Evolutionary conservation across 1,140 invertebrate species (phyloP), one percentile per base, ranked within the genome.

Genomic region (Sminthurides bifidus): DNA sequence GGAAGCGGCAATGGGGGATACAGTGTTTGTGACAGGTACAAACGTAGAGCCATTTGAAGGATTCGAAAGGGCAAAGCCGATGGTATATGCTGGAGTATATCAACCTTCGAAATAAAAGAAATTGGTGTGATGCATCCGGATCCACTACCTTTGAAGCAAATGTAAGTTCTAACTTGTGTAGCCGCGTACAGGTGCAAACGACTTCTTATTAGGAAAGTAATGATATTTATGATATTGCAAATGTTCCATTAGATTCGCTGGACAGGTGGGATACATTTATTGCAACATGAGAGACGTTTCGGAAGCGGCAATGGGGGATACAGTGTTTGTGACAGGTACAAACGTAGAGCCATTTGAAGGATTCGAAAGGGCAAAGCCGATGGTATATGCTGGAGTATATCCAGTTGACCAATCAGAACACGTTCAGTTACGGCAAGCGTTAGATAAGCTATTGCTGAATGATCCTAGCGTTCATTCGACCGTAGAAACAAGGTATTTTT

Each of bases 391-490:
- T 61, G 93, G 93, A 0, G 76, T 98, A 48, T 98, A 86, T 74
- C 93, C 95, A 1, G 75, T 83, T 33, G 89, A 96, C 71, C 86
- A 92, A 67, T 84, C 87, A 2, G 82, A 95, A 66, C 83, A 85
- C 68, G 65, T 75, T 14, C 72, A 74, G 44, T 71, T 93, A 14
- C 75, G 80, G 67, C 79, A 75, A 68, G 89, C 94, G 31, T 83
- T 98, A 41, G 87, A 92, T 51, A 92, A 92, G 72, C 74, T 98
- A 43, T 76, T 80, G 19, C 72, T 98, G n/a, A 98, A 97, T 74
- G 95, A 98, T 75, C 83, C 86, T 45, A 91, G 88, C 66, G 92
- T 98, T 2, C 78, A 77, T 19, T 72, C 93, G 1, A 74, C 72
- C 45, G 65, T 80, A 23, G 91, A 95, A 71, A 81, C 81, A 1